Evolutionary conservation across 2,888 invertebrate species (phyloP).

Genomic region (Steromphala cineraria): DNA sequence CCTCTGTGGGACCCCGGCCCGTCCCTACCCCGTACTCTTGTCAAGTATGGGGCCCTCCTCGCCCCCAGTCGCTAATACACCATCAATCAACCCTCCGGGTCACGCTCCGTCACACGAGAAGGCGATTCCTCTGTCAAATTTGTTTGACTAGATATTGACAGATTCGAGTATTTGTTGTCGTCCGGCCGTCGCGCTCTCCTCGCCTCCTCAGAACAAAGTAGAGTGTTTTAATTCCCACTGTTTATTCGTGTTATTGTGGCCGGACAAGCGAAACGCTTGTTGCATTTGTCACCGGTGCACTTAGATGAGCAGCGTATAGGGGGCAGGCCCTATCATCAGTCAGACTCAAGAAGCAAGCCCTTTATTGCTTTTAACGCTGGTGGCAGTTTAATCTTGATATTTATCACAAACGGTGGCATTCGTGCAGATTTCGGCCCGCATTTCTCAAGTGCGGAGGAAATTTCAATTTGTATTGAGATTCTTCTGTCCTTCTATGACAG

Average conservation of each 20-base stretch:
- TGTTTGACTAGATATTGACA: conserved; percentile 19
- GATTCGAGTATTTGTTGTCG: background rate
- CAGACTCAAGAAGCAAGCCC: background rate
- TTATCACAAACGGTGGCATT: conserved; percentile 16
- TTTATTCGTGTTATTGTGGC: conserved; percentile 8
- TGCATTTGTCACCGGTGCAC: conserved; percentile 14
- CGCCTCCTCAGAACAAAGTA: background rate
- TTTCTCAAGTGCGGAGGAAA: conserved; percentile 12
- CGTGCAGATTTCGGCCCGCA: conserved; percentile 1
- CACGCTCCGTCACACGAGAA: background rate
- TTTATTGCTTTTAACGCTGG: conserved; percentile 19
- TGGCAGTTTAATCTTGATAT: conserved; percentile 18
- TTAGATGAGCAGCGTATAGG: background rate
- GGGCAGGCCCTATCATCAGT: background rate
- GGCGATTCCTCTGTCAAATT: conserved; percentile 4
- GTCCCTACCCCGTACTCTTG: background rate
- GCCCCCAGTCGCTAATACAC: conserved; percentile 1
- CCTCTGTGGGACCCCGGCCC: background rate
- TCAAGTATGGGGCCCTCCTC: background rate
- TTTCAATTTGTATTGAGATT: conserved; percentile 19
- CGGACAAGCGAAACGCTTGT: background rate
- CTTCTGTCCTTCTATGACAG: conserved; percentile 1
- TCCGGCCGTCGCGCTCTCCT: background rate
- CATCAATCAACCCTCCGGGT: background rate
- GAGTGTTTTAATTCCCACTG: background rate